Evolutionary conservation across 2,888 invertebrate genomes (phyloP).

Genomic region (Ectemnius lituratus): DNA sequence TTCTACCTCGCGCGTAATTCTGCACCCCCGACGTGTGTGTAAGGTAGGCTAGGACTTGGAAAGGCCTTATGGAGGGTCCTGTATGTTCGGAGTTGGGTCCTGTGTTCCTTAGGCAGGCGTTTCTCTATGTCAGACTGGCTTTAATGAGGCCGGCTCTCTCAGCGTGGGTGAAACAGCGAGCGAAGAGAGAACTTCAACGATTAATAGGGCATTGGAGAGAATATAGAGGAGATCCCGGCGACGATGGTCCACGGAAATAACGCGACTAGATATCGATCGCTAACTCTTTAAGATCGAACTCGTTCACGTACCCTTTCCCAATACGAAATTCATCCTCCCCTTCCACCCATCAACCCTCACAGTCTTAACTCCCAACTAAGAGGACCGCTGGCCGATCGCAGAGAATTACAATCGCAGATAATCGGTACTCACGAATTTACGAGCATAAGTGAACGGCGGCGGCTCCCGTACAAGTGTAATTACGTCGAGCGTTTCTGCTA

Average conservation of each 20-base stretch:
- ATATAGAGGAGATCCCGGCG: constrained; percentile 45
- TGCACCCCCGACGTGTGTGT: constrained; percentile 29
- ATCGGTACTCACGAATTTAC: not conserved
- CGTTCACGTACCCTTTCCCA: no score
- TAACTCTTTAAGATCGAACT: constrained; percentile 25
- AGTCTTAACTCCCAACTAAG: constrained; percentile 4
- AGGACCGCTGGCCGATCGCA: not conserved
- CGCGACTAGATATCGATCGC: constrained; percentile 57
- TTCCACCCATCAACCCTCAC: constrained; percentile 1
- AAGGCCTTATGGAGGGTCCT: not conserved
- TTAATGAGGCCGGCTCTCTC: constrained; percentile 64
- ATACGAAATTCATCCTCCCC: no score
- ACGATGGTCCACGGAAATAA: constrained; percentile 52
- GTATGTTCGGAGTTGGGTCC: not conserved
- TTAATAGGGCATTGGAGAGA: constrained; percentile 58
- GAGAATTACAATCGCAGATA: constrained; percentile 6
- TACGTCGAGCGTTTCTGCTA: not conserved
- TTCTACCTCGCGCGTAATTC: constrained; percentile 28
- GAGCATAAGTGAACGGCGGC: not conserved
- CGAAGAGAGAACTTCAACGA: constrained; percentile 49
- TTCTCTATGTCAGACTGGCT: constrained; percentile 48
- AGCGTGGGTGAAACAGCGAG: constrained; percentile 66
- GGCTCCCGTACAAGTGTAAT: not conserved
- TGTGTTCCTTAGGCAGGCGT: constrained; percentile 42
- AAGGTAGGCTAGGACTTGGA: not conserved